Base-by-base conservation (phyloP, 2,888 invertebrate genomes). In the Stomorhina lunata region DNA sequence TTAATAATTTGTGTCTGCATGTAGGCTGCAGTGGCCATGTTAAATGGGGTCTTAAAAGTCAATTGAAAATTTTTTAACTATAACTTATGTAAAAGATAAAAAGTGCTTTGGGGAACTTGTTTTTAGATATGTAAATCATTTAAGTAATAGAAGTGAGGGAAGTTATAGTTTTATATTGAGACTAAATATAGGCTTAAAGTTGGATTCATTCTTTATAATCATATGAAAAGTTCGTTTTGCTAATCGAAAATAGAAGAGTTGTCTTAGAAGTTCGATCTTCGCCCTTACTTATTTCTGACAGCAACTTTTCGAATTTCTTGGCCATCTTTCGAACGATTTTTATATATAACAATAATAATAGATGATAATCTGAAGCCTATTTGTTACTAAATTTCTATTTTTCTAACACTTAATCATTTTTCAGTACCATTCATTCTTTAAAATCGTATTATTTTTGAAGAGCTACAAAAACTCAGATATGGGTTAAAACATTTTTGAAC, bases 1-100 rank as follows among this genome's bases (percentile, higher is more conserved):
- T n/a, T n/a, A n/a, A n/a, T 2, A 40, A 12, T 63, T 69, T 32
- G 32, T 40, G 9, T 45, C 17, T 27, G 27, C 34, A 53, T 55
- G 63, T 37, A 57, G 45, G 34, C 20, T 53, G 73, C 45, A 25
- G 40, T 17, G 48, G 27, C 15, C 40, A 32, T 22, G 32, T 55
- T 75, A 65, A 65, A 32, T 65, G 43, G 32, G 43, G 32, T 15
- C 63, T 55, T 75, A 45, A 55, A 65, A 55, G 55, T 53, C 48
- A 75, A 65, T 65, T 65, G 5, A 25, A 63, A 75, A 45, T 25
- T 34, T 45, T 65, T 55, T 27, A 43, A 55, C 40, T n/a, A 55
- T 17, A 69, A 69, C 12, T 25, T 10, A 4, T 40, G n/a, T 40
- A 6, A n/a, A n/a, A n/a, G n/a, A n/a, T 22, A 4, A 61, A 37